These are phyloP conservation scores for Cettia cetti DNA, from an alignment of 2,113 vertebrate species.

Conservation along the genomic window DNA sequence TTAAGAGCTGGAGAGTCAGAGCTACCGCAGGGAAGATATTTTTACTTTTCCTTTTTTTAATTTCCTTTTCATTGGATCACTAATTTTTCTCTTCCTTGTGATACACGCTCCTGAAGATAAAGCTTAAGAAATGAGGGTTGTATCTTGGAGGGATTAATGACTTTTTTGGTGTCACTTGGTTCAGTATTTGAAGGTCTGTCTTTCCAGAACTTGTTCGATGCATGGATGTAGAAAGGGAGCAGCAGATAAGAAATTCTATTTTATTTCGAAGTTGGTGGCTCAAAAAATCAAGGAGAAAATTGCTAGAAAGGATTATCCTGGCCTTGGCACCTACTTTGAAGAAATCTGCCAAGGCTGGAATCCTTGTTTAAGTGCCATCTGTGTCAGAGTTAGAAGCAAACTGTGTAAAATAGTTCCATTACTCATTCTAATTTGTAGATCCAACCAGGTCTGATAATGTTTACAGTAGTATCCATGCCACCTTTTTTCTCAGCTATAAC, in stretches of 20 bases:
- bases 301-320: slow-evolving; percentile 30
- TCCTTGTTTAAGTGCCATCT: slow-evolving; percentile 4
- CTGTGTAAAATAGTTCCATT: slow-evolving; percentile 4
- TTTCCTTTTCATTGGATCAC: background rate
- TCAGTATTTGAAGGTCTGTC: background rate
- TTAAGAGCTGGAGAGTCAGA: background rate
- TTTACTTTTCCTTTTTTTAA: background rate
- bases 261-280: background rate
- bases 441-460: background rate
- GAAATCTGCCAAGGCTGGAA: slow-evolving; percentile 1
- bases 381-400: slow-evolving; percentile 7
- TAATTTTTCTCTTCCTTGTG: background rate
- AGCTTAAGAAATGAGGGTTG: background rate
- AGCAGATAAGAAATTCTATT: background rate
- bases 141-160: background rate
- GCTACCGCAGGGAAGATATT: background rate
- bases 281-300: slow-evolving; percentile 36
- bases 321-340: slow-evolving; percentile 9
- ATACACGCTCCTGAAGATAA: background rate
- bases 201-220: background rate
- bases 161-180: background rate
- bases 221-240: background rate
- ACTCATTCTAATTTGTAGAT: background rate
- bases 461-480: background rate
- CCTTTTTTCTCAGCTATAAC: background rate